These are phyloP conservation scores for Danio tinwini DNA, from an alignment of 2,797 vertebrate genomes.

Conservation along the genomic window DNA sequence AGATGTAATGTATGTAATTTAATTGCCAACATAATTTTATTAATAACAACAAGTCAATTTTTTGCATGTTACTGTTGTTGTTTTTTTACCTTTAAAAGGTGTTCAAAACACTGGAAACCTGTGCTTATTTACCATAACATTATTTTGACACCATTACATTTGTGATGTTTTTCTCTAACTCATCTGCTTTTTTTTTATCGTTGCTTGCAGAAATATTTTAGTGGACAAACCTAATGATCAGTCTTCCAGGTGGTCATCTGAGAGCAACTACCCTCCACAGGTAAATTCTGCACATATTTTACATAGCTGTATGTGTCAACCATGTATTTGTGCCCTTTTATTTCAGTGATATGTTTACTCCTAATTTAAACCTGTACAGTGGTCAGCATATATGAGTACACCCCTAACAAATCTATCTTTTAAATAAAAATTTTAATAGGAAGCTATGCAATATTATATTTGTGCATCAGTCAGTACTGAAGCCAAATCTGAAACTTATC, in stretches of 20 bases:
- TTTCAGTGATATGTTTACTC: too few relatives aligned
- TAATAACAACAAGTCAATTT: background rate
- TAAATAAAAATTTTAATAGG: too few relatives aligned
- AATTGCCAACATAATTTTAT: background rate
- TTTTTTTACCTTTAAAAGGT: background rate
- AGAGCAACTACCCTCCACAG: slow-evolving; percentile 99
- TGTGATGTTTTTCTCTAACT: background rate
- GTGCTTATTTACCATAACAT: background rate
- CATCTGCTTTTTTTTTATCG: background rate
- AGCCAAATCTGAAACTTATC: too few relatives aligned
- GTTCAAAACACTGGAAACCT: background rate
- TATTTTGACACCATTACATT: background rate
- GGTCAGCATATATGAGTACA: too few relatives aligned
- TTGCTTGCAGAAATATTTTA: slow-evolving; percentile 90
- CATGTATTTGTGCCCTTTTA: too few relatives aligned
- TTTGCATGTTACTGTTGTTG: background rate
- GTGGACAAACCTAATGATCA: slow-evolving; percentile 98
- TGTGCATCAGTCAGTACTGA: too few relatives aligned
- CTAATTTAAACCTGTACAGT: too few relatives aligned
- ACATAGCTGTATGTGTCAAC: too few relatives aligned
- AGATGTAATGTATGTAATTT: background rate
- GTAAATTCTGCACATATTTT: slow-evolving; percentile 70
- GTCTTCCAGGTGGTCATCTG: slow-evolving; percentile 98
- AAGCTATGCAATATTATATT: too few relatives aligned
- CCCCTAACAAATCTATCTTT: too few relatives aligned